phyloP scores from a whole-genome alignment of 2,888 invertebrate species.

The Darwinula stevensoni region DNA sequence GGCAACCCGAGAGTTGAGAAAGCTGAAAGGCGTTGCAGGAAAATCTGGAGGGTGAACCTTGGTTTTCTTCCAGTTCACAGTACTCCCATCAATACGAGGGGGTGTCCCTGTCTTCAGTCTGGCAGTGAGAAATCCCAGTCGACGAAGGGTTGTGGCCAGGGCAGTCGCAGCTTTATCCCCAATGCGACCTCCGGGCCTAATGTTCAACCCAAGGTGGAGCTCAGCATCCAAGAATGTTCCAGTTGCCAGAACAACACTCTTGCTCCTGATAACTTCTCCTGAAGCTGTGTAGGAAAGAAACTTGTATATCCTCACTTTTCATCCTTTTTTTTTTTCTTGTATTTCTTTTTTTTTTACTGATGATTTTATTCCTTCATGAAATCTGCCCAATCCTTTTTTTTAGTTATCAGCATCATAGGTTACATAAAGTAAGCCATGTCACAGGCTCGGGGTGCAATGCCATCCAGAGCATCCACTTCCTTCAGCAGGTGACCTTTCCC shows the following conservation, averaged over 20 bases:
- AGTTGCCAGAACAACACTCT: slow-evolving; percentile 47
- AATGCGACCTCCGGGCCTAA: slow-evolving; percentile 44
- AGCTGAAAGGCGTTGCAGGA: slow-evolving; percentile 45
- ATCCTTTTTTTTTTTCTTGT: too few species aligned
- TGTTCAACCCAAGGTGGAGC: slow-evolving; percentile 47
- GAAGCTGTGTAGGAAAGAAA: slow-evolving; percentile 1
- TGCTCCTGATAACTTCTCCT: slow-evolving; percentile 26
- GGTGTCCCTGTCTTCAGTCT: slow-evolving; percentile 62
- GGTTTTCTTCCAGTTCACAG: slow-evolving; percentile 32
- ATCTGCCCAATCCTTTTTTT: not conserved
- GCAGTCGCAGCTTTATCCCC: slow-evolving; percentile 46
- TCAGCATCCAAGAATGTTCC: slow-evolving; percentile 62
- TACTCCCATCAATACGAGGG: slow-evolving; percentile 33
- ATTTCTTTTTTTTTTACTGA: not conserved
- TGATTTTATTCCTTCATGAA: not conserved
- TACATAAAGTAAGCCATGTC: too few species aligned
- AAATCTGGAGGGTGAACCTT: slow-evolving; percentile 27
- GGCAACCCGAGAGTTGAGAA: slow-evolving; percentile 43
- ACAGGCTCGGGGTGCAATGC: slow-evolving; percentile 47
- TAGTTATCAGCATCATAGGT: too few species aligned
- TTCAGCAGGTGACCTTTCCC: slow-evolving; percentile 65
- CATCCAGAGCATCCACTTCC: slow-evolving; percentile 65
- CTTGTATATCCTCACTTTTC: slow-evolving; percentile 7
- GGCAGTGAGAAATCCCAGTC: slow-evolving; percentile 37
- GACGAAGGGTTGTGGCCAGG: slow-evolving; percentile 37